Base-by-base conservation (phyloP, 2,888 invertebrate genomes). In the Campopleginae sp. region DNA sequence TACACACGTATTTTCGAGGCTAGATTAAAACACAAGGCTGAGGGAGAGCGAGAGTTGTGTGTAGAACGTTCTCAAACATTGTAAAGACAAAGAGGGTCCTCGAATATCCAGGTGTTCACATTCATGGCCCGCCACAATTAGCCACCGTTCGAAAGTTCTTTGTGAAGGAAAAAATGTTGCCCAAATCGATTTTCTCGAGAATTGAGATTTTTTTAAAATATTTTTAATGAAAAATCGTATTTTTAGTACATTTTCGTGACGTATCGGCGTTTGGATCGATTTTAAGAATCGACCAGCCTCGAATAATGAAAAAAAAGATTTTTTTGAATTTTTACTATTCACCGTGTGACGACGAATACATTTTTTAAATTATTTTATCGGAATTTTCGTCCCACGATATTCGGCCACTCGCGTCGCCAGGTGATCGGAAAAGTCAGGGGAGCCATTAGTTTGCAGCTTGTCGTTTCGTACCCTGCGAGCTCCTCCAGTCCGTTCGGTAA, bases 371-470 rank as follows among this genome's bases (percentile, higher is more conserved):
- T 65, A 38, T 44, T 31, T 58, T 14, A 66, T 58, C 46, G 48
- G 23, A 58, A 38, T 58, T 58, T 51, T 68, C 44, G 66, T 65
- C 61, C 74, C 70, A 17, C 27, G 42, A 38, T 42, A 46, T 27
- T 80, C 51, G 54, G 65, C 54, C 65, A 48, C 51, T 72, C 31
- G 65, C 33, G 42, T 8, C 23, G 68, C 83, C 83, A 79, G 83
- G 83, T 83, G 83, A 79, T 74, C 79, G 42, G 63, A 51, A 68
- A 80, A 83, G 27, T 27, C 74, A 78, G 78, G 82, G 78, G 54
- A 79, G 79, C 83, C 83, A 74, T 83, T 83, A 79, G 79, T 83
- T 83, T 79, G 83, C 83, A 79, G 83, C 83, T 83, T 83, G 83
- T 83, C 83, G 72, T 71, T 72, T 72, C 65, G 72, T 31, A 14